Base-by-base conservation (phyloP, 2,797 vertebrate species). In the Emys orbicularis region DNA sequence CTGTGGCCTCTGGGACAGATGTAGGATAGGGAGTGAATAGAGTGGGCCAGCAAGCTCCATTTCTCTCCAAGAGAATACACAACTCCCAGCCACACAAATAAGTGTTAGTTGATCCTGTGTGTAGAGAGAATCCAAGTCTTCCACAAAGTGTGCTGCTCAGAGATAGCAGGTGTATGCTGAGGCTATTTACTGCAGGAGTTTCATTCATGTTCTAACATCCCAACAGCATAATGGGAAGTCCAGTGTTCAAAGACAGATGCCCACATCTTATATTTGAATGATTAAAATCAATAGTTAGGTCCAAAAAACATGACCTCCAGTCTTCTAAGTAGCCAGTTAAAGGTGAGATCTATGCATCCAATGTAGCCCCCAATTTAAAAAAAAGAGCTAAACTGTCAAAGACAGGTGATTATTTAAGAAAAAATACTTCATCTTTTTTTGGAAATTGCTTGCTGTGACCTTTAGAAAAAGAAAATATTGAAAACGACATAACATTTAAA, bases 141-240 rank as follows among this genome's bases (percentile, higher is more conserved):
- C 27, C 59, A 4, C 3, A 0, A 68, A 49, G 0, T 0, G 1
- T 1, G 1, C 19, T 76, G 3, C 79, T 93, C 86, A 83, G 84
- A 65, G 52, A 53, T 41, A 82, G 3, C 13, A 4, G 1, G 2
- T 59, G 15, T 59, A 47, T 92, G 23, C 18, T 87, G 7, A 44
- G 79, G 87, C 49, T 7, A 2, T 65, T 80, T 76, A 12, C 49
- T 81, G 86, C 7, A 85, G 77, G 54, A 79, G 1, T 31, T 89
- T 68, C 83, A 83, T 86, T 83, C 50, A 1, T 31, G 5, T 82
- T 85, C n/a, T 91, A 4, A n/a, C 76, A 13, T 44, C 81, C 27
- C 89, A 90, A 65, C 6, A 2, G 1, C 1, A 3, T 93, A 90
- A 93, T 76, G 52, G 18, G 41, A 94, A 87, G 76, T 81, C 44